phyloP scores from a whole-genome alignment of 2,888 invertebrate genomes.

The Cetonia aurata region DNA sequence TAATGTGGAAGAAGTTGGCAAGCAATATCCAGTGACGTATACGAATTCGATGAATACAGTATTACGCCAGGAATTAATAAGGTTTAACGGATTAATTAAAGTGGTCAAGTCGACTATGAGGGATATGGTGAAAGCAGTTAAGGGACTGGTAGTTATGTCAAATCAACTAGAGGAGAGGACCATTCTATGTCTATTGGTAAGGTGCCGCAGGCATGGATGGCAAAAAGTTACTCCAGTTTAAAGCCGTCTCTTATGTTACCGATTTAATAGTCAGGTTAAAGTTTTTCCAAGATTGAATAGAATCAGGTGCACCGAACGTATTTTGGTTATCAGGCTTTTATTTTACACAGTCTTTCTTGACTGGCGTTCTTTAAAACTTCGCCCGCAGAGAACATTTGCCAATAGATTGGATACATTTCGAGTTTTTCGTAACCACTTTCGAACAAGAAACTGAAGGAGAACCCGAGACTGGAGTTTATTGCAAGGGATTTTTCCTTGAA shows the following conservation, averaged over 20 bases:
- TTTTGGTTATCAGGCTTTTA: constrained; percentile 91
- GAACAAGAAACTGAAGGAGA: constrained; percentile 66
- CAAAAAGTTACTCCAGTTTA: constrained; percentile 77
- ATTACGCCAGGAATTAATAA: constrained; percentile 85
- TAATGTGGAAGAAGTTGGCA: constrained; percentile 75
- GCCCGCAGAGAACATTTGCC: constrained; percentile 82
- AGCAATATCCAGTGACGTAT: constrained; percentile 84
- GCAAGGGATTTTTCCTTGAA: constrained; percentile 82
- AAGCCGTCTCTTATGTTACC: constrained; percentile 79
- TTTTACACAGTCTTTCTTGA: constrained; percentile 88
- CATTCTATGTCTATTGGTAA: constrained; percentile 74
- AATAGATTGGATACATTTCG: constrained; percentile 78
- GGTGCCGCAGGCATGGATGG: constrained; percentile 80
- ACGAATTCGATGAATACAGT: constrained; percentile 93
- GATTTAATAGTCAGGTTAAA: constrained; percentile 74
- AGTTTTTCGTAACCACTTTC: constrained; percentile 69
- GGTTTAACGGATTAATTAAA: constrained; percentile 78
- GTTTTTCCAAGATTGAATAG: constrained; percentile 77
- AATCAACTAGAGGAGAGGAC: constrained; percentile 80
- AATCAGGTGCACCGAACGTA: constrained; percentile 76
- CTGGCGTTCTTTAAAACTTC: constrained; percentile 85
- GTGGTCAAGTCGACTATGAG: constrained; percentile 71
- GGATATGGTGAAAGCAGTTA: constrained; percentile 78
- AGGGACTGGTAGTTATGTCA: constrained; percentile 84
- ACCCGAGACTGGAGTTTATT: constrained; percentile 75